Evolutionary conservation across 2,888 invertebrate species (phyloP), one percentile per base, ranked within the genome.

Genomic region (Perizoma flavofasciatum): DNA sequence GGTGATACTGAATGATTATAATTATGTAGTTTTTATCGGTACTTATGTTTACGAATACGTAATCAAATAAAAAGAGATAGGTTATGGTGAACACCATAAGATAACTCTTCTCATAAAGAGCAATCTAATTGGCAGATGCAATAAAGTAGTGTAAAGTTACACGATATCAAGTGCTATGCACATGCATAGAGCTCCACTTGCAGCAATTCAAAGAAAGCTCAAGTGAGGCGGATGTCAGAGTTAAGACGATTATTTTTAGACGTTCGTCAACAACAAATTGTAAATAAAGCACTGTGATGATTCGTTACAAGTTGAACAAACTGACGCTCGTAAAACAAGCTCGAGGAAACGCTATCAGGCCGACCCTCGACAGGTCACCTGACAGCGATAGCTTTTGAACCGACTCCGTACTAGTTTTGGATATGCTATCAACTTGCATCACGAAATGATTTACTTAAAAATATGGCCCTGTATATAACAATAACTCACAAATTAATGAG

Each of bases 381-480:
- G 63, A 63, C 59, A 53, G 59, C 55, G 89, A 90, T 90, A 89
- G 79, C 86, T 85, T 54, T 54, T 59, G 86, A 86, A 78, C 86
- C 71, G 63, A n/a, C 73, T 70, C 71, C 85, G 88, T 82, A 85
- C 88, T 85, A 88, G 78, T 89, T 90, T 88, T 72, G 86, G 83
- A 84, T 84, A 86, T 79, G 64, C 82, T 88, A 89, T 88, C 88
- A 81, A 88, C 81, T 83, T 88, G 86, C 91, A 91, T 91, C 91
- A 91, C 81, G 69, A 63, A 61, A 66, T 66, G 66, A 78, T 77
- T 78, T 77, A 79, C 52, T 61, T 63, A 53, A 60, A 58, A 61
- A 55, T 61, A 53, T 40, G 41, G 32, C 33, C 35, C 45, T 44
- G 54, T 59, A 55, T 61, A 63, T 54, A 65, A 61, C 54, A 52